Base-by-base conservation (phyloP, 1,140 invertebrate species). In the Melanaphis sacchari region DNA sequence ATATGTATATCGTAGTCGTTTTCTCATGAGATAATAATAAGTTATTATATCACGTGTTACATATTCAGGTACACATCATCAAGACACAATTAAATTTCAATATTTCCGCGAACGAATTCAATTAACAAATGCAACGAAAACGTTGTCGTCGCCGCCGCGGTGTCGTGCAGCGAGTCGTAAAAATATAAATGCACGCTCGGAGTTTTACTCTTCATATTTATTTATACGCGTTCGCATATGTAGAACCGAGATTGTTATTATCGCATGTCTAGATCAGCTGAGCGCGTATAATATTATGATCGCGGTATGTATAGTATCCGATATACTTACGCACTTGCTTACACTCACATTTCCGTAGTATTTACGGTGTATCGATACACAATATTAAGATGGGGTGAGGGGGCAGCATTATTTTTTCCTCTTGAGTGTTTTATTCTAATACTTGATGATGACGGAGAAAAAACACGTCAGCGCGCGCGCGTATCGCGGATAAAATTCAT, bases 131-230 rank as follows among this genome's bases (percentile, higher is more conserved):
- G 9, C 59, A 11, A 66, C 59, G 59, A 76, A n/a, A 76, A 18
- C n/a, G n/a, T 76, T 1, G 26, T 66, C 59, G n/a, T n/a, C 59
- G 59, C 26, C 31, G 59, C 31, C n/a, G 59, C 26, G 26, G 59
- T 76, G 59, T 76, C 59, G 59, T 76, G 59, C 31, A 76, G 31
- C n/a, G 15, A n/a, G 15, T n/a, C 59, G 31, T 76, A 76, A 76
- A 76, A 76, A 76, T 76, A 76, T 36, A 76, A 76, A 76, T n/a
- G 59, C 59, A 76, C 59, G 11, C 15, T n/a, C 59, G 59, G 15
- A 49, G 46, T 76, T 76, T 76, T n/a, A 76, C 59, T 76, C 59
- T 76, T 76, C n/a, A 76, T 76, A 76, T 76, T 76, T 76, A 76
- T 76, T 76, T 76, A 76, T 76, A 76, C 4, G 31, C n/a, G n/a